Conservation (phyloP, 2,888 invertebrate species). For the Drosophila anomalata region DNA sequence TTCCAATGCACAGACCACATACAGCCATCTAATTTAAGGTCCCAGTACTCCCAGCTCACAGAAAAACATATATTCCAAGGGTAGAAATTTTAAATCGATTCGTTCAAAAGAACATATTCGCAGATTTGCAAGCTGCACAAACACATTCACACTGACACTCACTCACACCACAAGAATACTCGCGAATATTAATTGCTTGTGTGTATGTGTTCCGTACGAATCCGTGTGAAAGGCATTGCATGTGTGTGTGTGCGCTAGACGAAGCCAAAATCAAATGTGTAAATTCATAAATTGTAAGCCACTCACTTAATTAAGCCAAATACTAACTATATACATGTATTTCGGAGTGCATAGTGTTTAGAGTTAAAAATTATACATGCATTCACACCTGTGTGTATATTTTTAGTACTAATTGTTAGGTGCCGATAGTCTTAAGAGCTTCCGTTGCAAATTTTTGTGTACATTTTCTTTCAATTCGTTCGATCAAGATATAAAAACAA, state of each 20-base stretch:
- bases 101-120: slow-evolving; percentile 15
- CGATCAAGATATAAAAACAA: slow-evolving; percentile 41
- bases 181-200: slow-evolving; percentile 37
- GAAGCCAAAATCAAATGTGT: slow-evolving; percentile 43
- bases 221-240: slow-evolving; percentile 39
- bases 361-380: slow-evolving; percentile 29
- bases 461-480: slow-evolving; percentile 51
- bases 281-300: slow-evolving; percentile 25
- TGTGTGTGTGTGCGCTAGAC: slow-evolving; percentile 52
- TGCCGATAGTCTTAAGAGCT: slow-evolving; percentile 74
- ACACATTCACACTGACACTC: slow-evolving; percentile 4
- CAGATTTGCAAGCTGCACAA: slow-evolving; percentile 30
- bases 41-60: background rate
- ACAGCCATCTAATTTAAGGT: slow-evolving; percentile 14
- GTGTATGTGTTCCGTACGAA: slow-evolving; percentile 30
- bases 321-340: slow-evolving; percentile 27
- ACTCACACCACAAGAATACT: slow-evolving; percentile 18
- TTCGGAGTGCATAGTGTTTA: slow-evolving; percentile 15
- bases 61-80: background rate
- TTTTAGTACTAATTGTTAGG: slow-evolving; percentile 66
- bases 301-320: slow-evolving; percentile 20
- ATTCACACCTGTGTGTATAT: slow-evolving; percentile 51
- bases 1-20: background rate
- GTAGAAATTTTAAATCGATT: slow-evolving; percentile 4
- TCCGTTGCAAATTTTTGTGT: slow-evolving; percentile 62